Conservation (phyloP, 2,888 invertebrate species). For the Acanthosoma haemorrhoidale region DNA sequence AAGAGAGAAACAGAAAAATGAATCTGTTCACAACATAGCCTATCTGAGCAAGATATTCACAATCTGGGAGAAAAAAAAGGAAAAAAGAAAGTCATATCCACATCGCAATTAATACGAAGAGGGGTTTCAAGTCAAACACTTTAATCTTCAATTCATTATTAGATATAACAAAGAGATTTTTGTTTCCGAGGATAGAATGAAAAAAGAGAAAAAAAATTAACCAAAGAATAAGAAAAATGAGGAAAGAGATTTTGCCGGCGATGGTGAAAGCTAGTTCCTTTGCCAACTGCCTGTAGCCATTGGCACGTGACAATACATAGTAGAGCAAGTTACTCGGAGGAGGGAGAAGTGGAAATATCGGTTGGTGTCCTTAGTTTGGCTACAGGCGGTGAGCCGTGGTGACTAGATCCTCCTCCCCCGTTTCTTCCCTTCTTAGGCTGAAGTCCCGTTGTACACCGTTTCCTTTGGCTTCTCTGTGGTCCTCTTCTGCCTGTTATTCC, state of each 20-base stretch:
- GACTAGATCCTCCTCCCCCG: constrained; percentile 27
- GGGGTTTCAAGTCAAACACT: constrained; percentile 6
- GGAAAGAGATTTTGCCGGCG: not conserved
- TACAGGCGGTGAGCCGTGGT: constrained; percentile 11
- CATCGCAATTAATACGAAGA: constrained; percentile 13
- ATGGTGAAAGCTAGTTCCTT: constrained; percentile 11
- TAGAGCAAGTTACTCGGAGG: constrained; percentile 8
- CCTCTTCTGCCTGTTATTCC: constrained; percentile 35
- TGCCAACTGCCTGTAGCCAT: constrained; percentile 10
- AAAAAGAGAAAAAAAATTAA: not conserved
- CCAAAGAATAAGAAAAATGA: constrained; percentile 11
- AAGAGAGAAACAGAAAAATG: constrained; percentile 26
- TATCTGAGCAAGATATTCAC: constrained; percentile 15
- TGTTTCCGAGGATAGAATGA: not conserved
- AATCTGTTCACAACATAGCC: constrained; percentile 15
- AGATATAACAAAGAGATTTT: constrained; percentile 5
- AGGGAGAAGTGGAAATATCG: constrained; percentile 22
- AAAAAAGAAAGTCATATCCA: constrained; percentile 8
- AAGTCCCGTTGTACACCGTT: constrained; percentile 40
- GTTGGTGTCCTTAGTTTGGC: constrained; percentile 13
- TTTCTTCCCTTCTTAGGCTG: constrained; percentile 33
- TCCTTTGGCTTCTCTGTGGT: constrained; percentile 38
- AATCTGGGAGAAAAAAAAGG: not conserved
- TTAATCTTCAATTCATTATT: not conserved
- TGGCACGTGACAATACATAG: constrained; percentile 1